Evolutionary conservation across 2,888 invertebrate species (phyloP).

Genomic region (Girardia tigrina): DNA sequence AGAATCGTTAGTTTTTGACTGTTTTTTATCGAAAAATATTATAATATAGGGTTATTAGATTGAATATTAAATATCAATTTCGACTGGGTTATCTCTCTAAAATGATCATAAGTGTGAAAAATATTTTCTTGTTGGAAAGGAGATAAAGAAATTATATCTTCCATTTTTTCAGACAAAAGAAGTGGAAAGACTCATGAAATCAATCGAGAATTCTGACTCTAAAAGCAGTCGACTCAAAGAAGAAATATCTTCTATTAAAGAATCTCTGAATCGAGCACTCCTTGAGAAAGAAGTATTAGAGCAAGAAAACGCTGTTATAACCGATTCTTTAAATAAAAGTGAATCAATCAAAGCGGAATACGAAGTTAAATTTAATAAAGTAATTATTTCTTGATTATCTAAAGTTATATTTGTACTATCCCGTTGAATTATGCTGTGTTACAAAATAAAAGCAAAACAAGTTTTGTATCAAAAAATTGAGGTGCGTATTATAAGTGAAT

Average conservation of each 20-base stretch:
- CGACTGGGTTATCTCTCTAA: too few species aligned
- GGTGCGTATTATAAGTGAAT: too few species aligned
- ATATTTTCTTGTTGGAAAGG: too few species aligned
- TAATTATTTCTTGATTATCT: neutral
- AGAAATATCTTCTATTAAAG: neutral
- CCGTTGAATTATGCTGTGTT: too few species aligned
- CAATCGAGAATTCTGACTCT: neutral
- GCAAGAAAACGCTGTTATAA: conserved; percentile 56
- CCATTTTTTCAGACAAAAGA: neutral
- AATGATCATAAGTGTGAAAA: too few species aligned
- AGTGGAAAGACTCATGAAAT: neutral
- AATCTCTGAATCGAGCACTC: neutral
- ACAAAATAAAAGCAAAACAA: too few species aligned
- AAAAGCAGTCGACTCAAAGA: neutral
- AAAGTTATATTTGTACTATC: neutral
- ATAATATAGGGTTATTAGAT: too few species aligned
- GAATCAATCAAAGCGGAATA: conserved; percentile 46
- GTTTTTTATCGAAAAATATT: too few species aligned
- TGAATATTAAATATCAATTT: too few species aligned
- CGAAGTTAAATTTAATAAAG: conserved; percentile 45
- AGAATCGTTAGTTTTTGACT: too few species aligned
- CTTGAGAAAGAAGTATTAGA: conserved; percentile 25
- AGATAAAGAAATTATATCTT: neutral
- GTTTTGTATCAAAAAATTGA: too few species aligned
- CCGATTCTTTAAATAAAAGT: conserved; percentile 40